These are phyloP conservation scores for Apogon hyalosoma DNA, from an alignment of 2,797 vertebrate species.

Conservation along the genomic window DNA sequence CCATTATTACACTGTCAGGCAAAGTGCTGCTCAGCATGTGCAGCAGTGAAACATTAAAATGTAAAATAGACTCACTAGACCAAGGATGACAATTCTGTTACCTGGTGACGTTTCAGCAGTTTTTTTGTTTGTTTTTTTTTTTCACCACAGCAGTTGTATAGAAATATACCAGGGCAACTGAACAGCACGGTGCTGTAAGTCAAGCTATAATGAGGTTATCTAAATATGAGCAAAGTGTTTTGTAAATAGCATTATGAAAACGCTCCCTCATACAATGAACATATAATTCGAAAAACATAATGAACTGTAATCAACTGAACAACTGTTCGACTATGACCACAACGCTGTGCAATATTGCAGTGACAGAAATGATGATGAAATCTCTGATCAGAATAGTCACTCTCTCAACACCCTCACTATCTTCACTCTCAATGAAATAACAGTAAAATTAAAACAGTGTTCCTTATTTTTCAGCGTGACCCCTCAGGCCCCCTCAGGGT, in stretches of 20 bases:
- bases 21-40: conserved; percentile 44
- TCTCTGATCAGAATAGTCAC: conserved; percentile 22
- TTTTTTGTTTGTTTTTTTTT: conserved; percentile 10
- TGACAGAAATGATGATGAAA: conserved; percentile 7
- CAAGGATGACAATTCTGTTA: conserved; percentile 33
- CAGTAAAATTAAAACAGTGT: conserved; percentile 37
- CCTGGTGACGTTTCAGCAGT: conserved; percentile 43
- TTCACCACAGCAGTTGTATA: conserved; percentile 37
- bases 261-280: conserved; percentile 4
- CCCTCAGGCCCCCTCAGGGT: conserved; percentile 41
- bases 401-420: neutral
- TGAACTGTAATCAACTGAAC: neutral
- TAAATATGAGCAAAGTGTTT: neutral
- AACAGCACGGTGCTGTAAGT: conserved; percentile 20
- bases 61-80: conserved; percentile 52
- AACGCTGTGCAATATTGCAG: conserved; percentile 3
- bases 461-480: conserved; percentile 50
- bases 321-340: neutral
- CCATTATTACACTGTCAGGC: conserved; percentile 47
- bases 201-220: neutral
- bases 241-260: conserved; percentile 13
- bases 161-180: conserved; percentile 27
- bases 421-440: conserved; percentile 31
- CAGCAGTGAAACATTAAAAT: conserved; percentile 44
- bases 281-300: conserved; percentile 9